phyloP scores from a whole-genome alignment of 2,113 vertebrate genomes.

The Conger conger region DNA sequence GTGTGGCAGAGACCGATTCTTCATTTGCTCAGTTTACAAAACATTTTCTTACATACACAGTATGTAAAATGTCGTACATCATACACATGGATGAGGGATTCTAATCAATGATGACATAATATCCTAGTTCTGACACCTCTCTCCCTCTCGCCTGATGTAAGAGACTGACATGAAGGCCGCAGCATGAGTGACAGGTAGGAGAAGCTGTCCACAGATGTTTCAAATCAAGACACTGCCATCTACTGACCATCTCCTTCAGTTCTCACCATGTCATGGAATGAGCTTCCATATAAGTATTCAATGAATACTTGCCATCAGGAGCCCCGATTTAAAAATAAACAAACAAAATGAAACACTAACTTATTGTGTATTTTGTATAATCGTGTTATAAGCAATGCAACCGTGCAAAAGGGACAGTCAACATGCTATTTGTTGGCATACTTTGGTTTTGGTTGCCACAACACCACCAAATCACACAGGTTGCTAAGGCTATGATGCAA shows the following conservation, averaged over 20 bases:
- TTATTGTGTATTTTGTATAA: background rate
- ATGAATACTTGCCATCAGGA: background rate
- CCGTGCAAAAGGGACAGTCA: constrained; percentile 65
- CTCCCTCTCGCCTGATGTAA: background rate
- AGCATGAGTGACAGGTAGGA: background rate
- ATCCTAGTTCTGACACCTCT: too few relatives aligned
- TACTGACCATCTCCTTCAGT: background rate
- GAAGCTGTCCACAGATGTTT: background rate
- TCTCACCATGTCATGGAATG: background rate
- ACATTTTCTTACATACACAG: too few relatives aligned
- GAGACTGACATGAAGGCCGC: background rate
- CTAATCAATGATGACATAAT: too few relatives aligned
- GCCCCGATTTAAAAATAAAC: background rate
- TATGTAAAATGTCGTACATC: too few relatives aligned
- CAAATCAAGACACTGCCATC: background rate
- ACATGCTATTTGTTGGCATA: constrained; percentile 64
- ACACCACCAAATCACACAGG: constrained; percentile 62
- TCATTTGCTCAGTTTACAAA: too few relatives aligned
- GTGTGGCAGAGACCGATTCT: background rate
- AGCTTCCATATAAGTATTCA: too few relatives aligned
- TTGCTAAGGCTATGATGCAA: constrained; percentile 61
- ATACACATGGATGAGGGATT: too few relatives aligned
- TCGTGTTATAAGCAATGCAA: constrained; percentile 38
- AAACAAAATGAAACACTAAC: background rate
- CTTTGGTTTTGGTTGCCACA: constrained; percentile 50